A percentile compares a stretch with the other conserved stretches of the same genome.
Evolutionary conservation across 2,797 vertebrate genomes (phyloP).

Genomic region (Sebastolobus alascanus): DNA sequence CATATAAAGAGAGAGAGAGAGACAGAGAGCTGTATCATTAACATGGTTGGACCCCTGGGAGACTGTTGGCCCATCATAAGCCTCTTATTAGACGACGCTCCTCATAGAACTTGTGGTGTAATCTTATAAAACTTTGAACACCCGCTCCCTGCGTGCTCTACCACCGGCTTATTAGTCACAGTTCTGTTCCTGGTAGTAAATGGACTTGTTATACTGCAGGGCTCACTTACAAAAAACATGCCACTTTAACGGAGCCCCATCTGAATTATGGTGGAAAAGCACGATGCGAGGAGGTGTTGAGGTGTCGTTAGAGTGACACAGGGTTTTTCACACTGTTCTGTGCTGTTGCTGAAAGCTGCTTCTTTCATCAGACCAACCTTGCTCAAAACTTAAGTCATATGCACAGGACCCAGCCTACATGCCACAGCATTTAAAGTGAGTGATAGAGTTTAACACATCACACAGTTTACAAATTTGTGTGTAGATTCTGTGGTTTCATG

Average conservation of each 20-base stretch:
- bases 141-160: conserved; percentile 56
- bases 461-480: background rate
- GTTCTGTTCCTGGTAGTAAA: conserved; percentile 51
- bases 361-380: conserved; percentile 61
- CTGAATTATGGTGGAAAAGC: conserved; percentile 55
- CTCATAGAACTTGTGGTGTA: conserved; percentile 70
- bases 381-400: conserved; percentile 33
- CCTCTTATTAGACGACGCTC: conserved; percentile 76
- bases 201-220: conserved; percentile 41
- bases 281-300: conserved; percentile 55
- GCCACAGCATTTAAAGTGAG: background rate
- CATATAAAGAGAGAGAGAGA: conserved; percentile 33
- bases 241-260: conserved; percentile 21
- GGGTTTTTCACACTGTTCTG: conserved; percentile 44
- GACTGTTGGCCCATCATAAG: conserved; percentile 73
- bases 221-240: conserved; percentile 28
- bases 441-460: background rate
- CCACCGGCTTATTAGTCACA: conserved; percentile 57
- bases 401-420: background rate
- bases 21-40: conserved; percentile 54
- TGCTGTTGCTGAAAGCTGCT: conserved; percentile 76
- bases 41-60: conserved; percentile 60
- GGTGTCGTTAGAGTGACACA: conserved; percentile 57
- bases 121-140: conserved; percentile 75
- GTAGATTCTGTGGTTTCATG: conserved; percentile 6